phyloP scores from a whole-genome alignment of 2,888 invertebrate species.

The Cephalotes varians region DNA sequence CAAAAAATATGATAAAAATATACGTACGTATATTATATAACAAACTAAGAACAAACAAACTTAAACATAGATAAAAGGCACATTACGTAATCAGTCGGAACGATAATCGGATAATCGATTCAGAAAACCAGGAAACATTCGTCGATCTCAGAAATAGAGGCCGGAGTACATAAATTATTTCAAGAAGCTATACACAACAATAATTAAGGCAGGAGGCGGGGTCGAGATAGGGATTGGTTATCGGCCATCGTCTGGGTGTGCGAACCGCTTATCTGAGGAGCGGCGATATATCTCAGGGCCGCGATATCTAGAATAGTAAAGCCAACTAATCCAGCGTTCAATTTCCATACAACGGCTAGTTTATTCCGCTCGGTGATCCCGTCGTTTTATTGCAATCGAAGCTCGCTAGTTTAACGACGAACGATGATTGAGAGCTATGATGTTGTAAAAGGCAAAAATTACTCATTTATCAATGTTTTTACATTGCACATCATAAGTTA shows the following conservation, averaged over 20 bases:
- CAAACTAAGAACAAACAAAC: neutral
- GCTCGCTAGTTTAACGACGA: neutral
- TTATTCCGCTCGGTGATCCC: neutral
- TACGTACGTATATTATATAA: neutral
- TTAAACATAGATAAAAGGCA: neutral
- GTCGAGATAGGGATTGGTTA: conserved; percentile 7
- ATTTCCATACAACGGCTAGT: conserved; percentile 5
- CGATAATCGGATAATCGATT: neutral
- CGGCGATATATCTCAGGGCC: neutral
- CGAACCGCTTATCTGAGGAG: conserved; percentile 1
- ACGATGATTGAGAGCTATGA: too few species aligned
- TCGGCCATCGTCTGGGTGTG: neutral
- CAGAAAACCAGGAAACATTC: neutral
- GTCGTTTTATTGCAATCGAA: neutral
- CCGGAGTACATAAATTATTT: neutral
- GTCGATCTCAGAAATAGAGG: neutral
- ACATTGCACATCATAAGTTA: neutral
- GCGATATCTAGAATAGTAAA: conserved; percentile 2
- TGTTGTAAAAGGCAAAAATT: neutral
- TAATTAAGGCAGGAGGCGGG: neutral
- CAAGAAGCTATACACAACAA: neutral
- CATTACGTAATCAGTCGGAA: neutral
- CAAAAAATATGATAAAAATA: conserved; percentile 1
- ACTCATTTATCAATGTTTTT: neutral
- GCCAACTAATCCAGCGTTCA: neutral